These are phyloP conservation scores for Anthoscopus minutus DNA, from an alignment of 2,113 vertebrate genomes.

Conservation along the genomic window DNA sequence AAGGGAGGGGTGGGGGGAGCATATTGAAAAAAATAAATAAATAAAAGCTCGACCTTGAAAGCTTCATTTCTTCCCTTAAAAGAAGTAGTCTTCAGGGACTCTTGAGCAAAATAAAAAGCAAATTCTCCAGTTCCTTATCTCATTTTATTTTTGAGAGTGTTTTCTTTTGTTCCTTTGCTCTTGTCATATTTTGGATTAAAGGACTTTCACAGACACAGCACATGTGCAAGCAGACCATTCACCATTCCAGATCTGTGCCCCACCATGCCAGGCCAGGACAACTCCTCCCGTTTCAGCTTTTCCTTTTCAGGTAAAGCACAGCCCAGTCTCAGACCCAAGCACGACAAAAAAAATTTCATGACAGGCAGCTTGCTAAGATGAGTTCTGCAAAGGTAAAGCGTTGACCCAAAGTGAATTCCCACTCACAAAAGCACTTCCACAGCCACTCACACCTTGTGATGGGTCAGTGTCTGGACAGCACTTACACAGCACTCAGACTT, in stretches of 20 bases:
- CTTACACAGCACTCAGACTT: background rate
- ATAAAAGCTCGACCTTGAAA: slow-evolving; percentile 2
- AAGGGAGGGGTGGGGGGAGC: background rate
- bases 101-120: slow-evolving; percentile 29
- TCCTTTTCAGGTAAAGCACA: background rate
- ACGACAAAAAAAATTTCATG: background rate
- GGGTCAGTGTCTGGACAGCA: background rate
- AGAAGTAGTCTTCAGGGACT: slow-evolving; percentile 19
- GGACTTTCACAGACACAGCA: background rate
- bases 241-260: no score
- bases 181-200: background rate
- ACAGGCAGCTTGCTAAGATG: background rate
- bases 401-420: background rate
- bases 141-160: slow-evolving; percentile 46
- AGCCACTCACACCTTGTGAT: background rate
- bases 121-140: slow-evolving; percentile 55
- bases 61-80: slow-evolving; percentile 48
- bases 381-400: background rate
- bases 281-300: background rate
- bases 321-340: background rate
- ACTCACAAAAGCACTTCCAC: background rate
- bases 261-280: background rate
- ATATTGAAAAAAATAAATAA: background rate
- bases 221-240: background rate
- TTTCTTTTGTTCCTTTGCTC: slow-evolving; percentile 23